These are phyloP conservation scores for Cremastobaeus sp. DNA, from an alignment of 2,888 invertebrate species.

Conservation along the genomic window DNA sequence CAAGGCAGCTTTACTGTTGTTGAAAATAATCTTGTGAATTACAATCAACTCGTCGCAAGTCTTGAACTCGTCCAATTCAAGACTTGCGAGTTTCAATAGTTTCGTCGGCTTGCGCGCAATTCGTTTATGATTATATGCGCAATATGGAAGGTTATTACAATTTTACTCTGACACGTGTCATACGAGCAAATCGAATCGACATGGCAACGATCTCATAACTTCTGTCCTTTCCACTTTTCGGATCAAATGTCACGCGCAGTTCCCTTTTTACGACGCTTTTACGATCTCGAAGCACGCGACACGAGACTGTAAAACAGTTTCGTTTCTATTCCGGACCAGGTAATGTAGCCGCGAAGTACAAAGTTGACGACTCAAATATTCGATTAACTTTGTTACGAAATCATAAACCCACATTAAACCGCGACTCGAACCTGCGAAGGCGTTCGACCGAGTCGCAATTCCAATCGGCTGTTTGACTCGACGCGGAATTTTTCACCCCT, in stretches of 20 bases:
- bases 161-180: constrained; percentile 57
- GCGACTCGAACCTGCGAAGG: no score
- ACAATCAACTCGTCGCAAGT: no score
- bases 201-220: constrained; percentile 54
- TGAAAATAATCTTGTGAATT: constrained; percentile 1
- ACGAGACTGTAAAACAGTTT: constrained; percentile 60
- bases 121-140: constrained; percentile 63
- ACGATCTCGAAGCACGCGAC: constrained; percentile 65
- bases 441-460: no score
- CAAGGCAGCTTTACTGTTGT: background rate
- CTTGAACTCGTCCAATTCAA: no score
- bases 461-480: no score
- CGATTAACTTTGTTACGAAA: constrained; percentile 30
- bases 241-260: constrained; percentile 67
- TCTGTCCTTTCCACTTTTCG: constrained; percentile 41
- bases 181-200: constrained; percentile 57
- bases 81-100: constrained; percentile 20
- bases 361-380: constrained; percentile 29
- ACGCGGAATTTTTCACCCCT: constrained; percentile 10
- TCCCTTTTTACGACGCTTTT: constrained; percentile 68
- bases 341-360: constrained; percentile 2
- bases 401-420: constrained; percentile 5
- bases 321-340: constrained; percentile 10
- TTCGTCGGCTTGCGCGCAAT: constrained; percentile 61
- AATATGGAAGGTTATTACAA: constrained; percentile 50